Evolutionary conservation across 2,888 invertebrate genomes (phyloP).

Genomic region (Spatulosminthurus flaviceps): DNA sequence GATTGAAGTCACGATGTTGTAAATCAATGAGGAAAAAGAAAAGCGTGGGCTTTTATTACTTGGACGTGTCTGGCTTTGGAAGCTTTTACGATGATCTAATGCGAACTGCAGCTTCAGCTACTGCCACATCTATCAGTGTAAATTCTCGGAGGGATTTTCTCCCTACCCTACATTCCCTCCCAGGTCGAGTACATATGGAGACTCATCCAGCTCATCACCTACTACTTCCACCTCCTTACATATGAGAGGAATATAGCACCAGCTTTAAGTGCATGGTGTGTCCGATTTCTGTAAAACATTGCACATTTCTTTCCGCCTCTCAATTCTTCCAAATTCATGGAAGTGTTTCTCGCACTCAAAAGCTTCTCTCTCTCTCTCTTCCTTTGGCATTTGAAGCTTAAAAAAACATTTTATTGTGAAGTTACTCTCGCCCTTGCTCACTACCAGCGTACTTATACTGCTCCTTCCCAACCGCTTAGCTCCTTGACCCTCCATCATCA

Average conservation of each 20-base stretch:
- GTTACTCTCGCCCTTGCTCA: background rate
- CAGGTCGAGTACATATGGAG: background rate
- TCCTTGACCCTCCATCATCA: constrained; percentile 18
- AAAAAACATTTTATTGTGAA: background rate
- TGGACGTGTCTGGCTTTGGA: constrained; percentile 13
- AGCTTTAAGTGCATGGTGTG: background rate
- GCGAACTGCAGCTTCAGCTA: constrained; percentile 5
- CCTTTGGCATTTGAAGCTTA: background rate
- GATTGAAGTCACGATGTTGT: constrained; percentile 18
- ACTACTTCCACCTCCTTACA: too few species aligned
- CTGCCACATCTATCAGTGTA: constrained; percentile 18
- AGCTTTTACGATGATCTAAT: constrained; percentile 18
- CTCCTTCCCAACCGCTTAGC: constrained; percentile 16
- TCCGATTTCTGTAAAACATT: constrained; percentile 8
- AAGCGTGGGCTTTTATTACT: constrained; percentile 12
- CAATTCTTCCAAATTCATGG: constrained; percentile 15
- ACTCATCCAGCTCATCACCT: too few species aligned
- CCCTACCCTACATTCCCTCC: background rate
- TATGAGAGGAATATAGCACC: too few species aligned
- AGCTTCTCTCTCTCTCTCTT: background rate
- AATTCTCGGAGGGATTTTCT: background rate
- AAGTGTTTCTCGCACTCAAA: constrained; percentile 19
- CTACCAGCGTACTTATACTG: background rate
- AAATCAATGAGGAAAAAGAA: constrained; percentile 18
- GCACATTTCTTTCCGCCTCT: constrained; percentile 24